phyloP scores from a whole-genome alignment of 1,140 invertebrate species.

The Bacillus rossius region DNA sequence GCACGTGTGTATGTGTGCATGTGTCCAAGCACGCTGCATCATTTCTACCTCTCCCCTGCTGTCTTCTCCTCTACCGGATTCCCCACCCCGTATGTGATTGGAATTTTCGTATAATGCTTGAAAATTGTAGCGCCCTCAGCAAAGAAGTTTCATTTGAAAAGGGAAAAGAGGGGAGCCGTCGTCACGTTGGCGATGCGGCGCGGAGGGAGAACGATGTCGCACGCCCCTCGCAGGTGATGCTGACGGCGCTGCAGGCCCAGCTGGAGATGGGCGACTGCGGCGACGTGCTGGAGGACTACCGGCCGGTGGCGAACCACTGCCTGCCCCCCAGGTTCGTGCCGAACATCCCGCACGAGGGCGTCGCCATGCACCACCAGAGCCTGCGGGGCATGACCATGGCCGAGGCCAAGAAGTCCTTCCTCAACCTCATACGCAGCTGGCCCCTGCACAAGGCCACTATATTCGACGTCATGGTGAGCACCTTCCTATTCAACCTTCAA shows the following conservation, averaged over 20 bases:
- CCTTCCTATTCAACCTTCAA: too few relatives aligned
- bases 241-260: slow-evolving; percentile 90
- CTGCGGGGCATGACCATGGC: slow-evolving; percentile 76
- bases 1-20: too few relatives aligned
- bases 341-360: slow-evolving; percentile 66
- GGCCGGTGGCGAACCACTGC: slow-evolving; percentile 70
- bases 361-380: slow-evolving; percentile 82
- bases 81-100: too few relatives aligned
- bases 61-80: too few relatives aligned
- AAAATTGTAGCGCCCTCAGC: too few relatives aligned
- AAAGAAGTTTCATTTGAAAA: too few relatives aligned
- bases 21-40: too few relatives aligned
- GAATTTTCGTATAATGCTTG: too few relatives aligned
- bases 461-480: slow-evolving; percentile 83
- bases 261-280: slow-evolving; percentile 81
- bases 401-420: slow-evolving; percentile 85
- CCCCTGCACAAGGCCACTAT: slow-evolving; percentile 88
- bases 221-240: slow-evolving; percentile 83
- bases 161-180: too few relatives aligned
- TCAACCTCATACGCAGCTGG: slow-evolving; percentile 93
- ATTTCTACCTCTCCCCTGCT: too few relatives aligned
- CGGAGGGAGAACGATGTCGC: too few relatives aligned
- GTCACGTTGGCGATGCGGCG: too few relatives aligned
- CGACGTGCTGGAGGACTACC: slow-evolving; percentile 63
- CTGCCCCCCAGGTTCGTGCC: slow-evolving; percentile 73